These are phyloP conservation scores for Tanypteryx hageni DNA, from an alignment of 2,888 invertebrate species.

Conservation along the genomic window DNA sequence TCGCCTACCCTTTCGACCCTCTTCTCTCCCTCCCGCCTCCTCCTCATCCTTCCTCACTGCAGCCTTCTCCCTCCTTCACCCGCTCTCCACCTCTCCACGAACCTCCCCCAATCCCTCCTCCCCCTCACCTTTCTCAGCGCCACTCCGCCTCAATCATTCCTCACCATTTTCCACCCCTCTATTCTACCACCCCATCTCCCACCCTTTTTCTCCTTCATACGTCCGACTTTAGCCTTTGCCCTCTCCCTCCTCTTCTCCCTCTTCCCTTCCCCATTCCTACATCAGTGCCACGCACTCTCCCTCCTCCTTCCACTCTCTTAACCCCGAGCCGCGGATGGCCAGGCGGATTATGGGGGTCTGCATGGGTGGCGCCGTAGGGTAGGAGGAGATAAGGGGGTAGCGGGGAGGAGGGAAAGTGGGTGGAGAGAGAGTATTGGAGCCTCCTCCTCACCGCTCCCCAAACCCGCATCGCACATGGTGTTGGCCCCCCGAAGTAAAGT, in stretches of 20 bases:
- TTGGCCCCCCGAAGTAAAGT: not conserved
- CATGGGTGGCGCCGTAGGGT: not conserved
- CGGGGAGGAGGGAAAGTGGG: not conserved
- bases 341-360: slow-evolving; percentile 39
- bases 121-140: too few relatives aligned
- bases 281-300: not conserved
- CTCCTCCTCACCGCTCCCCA: not conserved
- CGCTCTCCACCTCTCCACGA: not conserved
- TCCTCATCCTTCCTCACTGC: not conserved
- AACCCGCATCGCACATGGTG: not conserved
- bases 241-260: too few relatives aligned
- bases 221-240: too few relatives aligned
- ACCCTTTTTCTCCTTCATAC: too few relatives aligned
- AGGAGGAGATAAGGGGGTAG: not conserved
- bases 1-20: not conserved
- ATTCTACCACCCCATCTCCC: too few relatives aligned
- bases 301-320: not conserved
- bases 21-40: not conserved
- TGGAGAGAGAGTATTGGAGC: not conserved
- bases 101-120: too few relatives aligned
- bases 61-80: not conserved
- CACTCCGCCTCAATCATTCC: too few relatives aligned
- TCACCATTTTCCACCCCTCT: too few relatives aligned
- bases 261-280: too few relatives aligned
- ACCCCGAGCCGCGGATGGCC: slow-evolving; percentile 6